Percentiles rank a stretch among this genome's conserved stretches.
phyloP scores from a whole-genome alignment of 2,888 invertebrate species.

The Hermaeophaga mercurialis region DNA sequence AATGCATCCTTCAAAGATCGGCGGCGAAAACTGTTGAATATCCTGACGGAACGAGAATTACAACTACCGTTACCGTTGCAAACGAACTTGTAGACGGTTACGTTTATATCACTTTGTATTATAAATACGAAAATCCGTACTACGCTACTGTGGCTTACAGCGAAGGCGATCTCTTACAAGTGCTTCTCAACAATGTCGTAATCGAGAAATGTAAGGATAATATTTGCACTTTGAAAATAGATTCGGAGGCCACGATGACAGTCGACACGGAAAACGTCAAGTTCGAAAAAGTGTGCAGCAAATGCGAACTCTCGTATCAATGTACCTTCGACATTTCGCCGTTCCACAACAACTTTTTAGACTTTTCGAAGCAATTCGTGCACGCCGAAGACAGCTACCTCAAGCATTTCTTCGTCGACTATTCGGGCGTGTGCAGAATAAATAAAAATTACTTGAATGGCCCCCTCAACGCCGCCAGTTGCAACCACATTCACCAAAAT shows the following conservation, averaged over 20 bases:
- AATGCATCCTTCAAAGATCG: slow-evolving; percentile 35
- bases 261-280: slow-evolving; percentile 31
- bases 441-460: slow-evolving; percentile 35
- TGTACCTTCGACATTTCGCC: slow-evolving; percentile 34
- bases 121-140: slow-evolving; percentile 43
- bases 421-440: slow-evolving; percentile 38
- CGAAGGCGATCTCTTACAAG: slow-evolving; percentile 29
- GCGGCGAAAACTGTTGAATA: slow-evolving; percentile 38
- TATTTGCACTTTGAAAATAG: slow-evolving; percentile 30
- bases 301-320: slow-evolving; percentile 33
- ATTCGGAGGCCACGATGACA: slow-evolving; percentile 23
- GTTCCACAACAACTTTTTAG: slow-evolving; percentile 27
- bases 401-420: slow-evolving; percentile 42
- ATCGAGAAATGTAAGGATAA: slow-evolving; percentile 27
- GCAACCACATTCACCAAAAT: slow-evolving; percentile 37
- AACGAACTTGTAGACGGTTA: slow-evolving; percentile 42
- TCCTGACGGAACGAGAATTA: slow-evolving; percentile 43
- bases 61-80: slow-evolving; percentile 29
- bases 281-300: slow-evolving; percentile 38
- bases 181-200: slow-evolving; percentile 30
- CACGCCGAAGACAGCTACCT: slow-evolving; percentile 41
- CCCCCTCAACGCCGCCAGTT: slow-evolving; percentile 33
- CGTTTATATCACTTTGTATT: slow-evolving; percentile 41
- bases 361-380: slow-evolving; percentile 33
- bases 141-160: slow-evolving; percentile 41